Evolutionary conservation across 2,113 vertebrate genomes (phyloP).

Genomic region (Embiotoca jacksoni): DNA sequence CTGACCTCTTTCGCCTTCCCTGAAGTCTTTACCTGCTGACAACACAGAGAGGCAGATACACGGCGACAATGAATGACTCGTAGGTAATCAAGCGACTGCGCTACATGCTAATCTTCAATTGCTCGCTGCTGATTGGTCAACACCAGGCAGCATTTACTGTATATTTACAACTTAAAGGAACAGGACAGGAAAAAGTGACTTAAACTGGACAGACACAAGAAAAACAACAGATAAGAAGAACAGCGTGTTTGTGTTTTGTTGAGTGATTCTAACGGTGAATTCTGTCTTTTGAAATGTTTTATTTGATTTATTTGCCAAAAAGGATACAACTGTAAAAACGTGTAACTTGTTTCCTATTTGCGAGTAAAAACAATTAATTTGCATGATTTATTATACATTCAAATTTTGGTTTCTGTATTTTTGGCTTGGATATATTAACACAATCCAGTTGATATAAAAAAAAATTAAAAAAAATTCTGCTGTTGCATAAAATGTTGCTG

Average conservation of each 20-base stretch:
- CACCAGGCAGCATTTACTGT: conserved; percentile 2
- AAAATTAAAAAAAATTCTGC: too few species aligned
- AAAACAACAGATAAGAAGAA: background rate
- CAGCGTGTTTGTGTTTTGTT: conserved; percentile 19
- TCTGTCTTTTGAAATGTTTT: conserved; percentile 19
- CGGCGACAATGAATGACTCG: background rate
- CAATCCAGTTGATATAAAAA: background rate
- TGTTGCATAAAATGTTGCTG: background rate
- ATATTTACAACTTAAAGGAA: background rate
- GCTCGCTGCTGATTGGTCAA: conserved; percentile 5
- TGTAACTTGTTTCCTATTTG: background rate
- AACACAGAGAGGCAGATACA: background rate
- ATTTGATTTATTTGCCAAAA: conserved; percentile 1
- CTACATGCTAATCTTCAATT: background rate
- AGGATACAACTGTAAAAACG: background rate
- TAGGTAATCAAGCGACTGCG: background rate
- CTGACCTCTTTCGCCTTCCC: conserved; percentile 27
- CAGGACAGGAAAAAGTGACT: background rate
- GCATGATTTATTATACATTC: background rate
- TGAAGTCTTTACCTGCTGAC: conserved; percentile 23
- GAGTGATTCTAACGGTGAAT: background rate
- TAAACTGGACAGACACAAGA: conserved; percentile 18
- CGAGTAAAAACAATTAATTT: background rate
- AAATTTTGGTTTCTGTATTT: background rate
- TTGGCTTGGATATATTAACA: background rate